phyloP scores from a whole-genome alignment of 2,797 vertebrate species.

The Pantherophis alleghaniensis region DNA sequence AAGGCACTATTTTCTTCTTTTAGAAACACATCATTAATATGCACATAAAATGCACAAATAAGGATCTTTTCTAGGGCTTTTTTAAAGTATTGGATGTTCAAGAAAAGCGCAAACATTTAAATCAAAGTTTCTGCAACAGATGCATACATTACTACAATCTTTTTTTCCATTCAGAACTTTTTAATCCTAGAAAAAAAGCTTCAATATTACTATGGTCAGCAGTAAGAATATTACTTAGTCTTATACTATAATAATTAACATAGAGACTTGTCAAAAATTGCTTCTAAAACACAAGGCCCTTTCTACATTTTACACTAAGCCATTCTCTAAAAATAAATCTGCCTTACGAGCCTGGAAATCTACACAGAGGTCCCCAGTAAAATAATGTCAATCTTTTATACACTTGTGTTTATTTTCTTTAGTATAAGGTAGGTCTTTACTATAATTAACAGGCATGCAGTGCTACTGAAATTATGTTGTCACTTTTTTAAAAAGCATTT shows the following conservation, averaged over 20 bases:
- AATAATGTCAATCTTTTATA: not conserved
- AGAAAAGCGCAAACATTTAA: not conserved
- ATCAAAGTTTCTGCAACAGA: not conserved
- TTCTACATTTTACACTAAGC: not conserved
- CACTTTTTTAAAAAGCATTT: not conserved
- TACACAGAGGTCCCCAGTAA: not conserved
- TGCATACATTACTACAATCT: not conserved
- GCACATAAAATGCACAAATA: not conserved
- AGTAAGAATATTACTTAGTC: not conserved
- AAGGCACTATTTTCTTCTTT: not conserved
- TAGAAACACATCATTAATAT: not conserved
- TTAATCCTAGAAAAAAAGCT: not conserved
- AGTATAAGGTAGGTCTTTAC: not conserved
- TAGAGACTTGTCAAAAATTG: not conserved
- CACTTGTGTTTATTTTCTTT: not conserved
- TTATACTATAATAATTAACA: not conserved
- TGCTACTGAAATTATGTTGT: not conserved
- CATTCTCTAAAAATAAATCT: not conserved
- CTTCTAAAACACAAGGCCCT: not conserved
- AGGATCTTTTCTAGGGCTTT: not conserved
- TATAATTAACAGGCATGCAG: not conserved
- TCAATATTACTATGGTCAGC: not conserved
- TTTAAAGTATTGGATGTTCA: not conserved
- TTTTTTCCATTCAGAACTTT: not conserved
- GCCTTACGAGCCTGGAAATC: not conserved